These are phyloP conservation scores for Corydoras maculifer DNA, from an alignment of 2,113 vertebrate species.

Conservation along the genomic window DNA sequence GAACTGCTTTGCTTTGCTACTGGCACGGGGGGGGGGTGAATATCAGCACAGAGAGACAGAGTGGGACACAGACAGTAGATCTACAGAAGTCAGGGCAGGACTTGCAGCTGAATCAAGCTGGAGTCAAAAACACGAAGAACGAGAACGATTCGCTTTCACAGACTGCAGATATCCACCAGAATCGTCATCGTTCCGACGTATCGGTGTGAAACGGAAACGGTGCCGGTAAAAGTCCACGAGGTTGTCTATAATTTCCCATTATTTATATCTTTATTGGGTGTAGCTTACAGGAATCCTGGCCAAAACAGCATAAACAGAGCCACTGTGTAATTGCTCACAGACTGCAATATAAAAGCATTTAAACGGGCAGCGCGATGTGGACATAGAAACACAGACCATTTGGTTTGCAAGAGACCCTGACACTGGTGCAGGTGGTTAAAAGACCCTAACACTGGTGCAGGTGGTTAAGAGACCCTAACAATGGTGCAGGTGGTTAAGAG, in stretches of 20 bases:
- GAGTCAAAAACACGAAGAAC: constrained; percentile 4
- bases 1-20: constrained; percentile 16
- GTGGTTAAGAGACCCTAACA: neutral
- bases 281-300: neutral
- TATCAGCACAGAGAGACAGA: constrained; percentile 18
- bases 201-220: constrained; percentile 5
- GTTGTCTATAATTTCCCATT: constrained; percentile 6
- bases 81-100: constrained; percentile 12
- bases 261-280: constrained; percentile 17
- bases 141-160: neutral
- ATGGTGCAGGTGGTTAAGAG: neutral
- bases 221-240: neutral
- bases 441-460: neutral
- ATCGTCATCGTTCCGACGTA: neutral
- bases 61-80: constrained; percentile 23
- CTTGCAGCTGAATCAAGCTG: constrained; percentile 7
- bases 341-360: neutral
- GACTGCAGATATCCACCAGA: neutral
- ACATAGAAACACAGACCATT: neutral
- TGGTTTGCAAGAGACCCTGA: constrained; percentile 3
- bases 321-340: constrained; percentile 7
- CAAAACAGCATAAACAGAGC: neutral
- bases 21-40: constrained; percentile 17
- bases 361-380: neutral
- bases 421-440: neutral